Conservation (phyloP, 2,797 vertebrate genomes). For the Tenualosa thibaudeaui region DNA sequence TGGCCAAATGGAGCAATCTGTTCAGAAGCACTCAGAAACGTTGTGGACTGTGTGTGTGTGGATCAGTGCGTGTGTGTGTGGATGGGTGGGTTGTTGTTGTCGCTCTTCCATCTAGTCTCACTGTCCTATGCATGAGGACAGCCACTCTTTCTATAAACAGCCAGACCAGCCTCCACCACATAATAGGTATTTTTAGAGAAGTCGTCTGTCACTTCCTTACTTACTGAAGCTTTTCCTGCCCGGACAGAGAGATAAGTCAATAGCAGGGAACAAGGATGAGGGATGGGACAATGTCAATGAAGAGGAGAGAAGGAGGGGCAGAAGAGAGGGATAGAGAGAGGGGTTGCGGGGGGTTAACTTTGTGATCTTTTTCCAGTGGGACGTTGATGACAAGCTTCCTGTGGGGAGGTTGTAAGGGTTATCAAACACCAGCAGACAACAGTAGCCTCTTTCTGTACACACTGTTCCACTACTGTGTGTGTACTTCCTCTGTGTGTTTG, state of each 20-base stretch:
- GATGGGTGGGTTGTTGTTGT: no score
- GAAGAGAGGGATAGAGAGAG: background rate
- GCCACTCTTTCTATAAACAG: background rate
- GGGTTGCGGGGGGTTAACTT: background rate
- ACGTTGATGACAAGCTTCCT: slow-evolving; percentile 43
- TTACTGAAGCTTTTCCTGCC: background rate
- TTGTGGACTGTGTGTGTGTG: background rate
- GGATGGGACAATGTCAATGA: background rate
- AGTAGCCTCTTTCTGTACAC: slow-evolving; percentile 16
- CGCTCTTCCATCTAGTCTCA: background rate
- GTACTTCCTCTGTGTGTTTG: background rate
- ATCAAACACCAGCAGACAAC: slow-evolving; percentile 23
- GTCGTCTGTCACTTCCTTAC: background rate
- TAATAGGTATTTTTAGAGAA: background rate
- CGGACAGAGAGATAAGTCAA: background rate
- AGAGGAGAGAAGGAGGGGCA: background rate
- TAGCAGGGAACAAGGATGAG: background rate
- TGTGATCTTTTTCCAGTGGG: slow-evolving; percentile 27
- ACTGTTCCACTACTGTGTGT: slow-evolving; percentile 28
- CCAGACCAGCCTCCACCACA: background rate
- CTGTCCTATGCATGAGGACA: background rate
- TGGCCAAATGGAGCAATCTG: slow-evolving; percentile 24
- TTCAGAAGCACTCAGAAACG: background rate
- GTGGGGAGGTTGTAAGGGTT: slow-evolving; percentile 20
- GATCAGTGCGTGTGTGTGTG: background rate